A percentile compares a stretch with the other conserved stretches of the same genome.
phyloP scores from a whole-genome alignment of 2,797 vertebrate genomes.

The Pipistrellus nathusii region DNA sequence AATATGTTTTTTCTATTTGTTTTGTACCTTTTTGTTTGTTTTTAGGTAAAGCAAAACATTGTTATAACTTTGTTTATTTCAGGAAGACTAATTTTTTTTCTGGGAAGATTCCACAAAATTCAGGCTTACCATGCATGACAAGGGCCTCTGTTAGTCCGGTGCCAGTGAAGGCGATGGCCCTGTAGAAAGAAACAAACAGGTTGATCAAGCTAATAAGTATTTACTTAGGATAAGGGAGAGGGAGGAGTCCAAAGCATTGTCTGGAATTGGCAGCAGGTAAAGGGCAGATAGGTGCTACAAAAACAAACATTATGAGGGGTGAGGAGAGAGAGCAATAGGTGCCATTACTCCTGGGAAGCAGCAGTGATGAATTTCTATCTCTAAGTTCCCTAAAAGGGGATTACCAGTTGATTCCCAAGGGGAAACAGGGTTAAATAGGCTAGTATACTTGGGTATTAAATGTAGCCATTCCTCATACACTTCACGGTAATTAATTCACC shows the following conservation, averaged over 20 bases:
- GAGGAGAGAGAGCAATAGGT: neutral
- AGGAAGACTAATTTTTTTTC: constrained; percentile 37
- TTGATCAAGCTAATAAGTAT: neutral
- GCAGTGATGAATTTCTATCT: neutral
- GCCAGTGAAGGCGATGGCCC: neutral
- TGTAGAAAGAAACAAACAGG: neutral
- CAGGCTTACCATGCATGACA: neutral
- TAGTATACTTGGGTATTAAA: neutral
- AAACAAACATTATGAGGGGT: neutral
- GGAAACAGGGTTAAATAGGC: neutral
- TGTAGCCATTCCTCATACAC: neutral
- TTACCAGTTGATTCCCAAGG: neutral
- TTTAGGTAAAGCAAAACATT: constrained; percentile 32
- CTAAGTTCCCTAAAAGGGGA: neutral
- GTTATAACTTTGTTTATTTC: neutral
- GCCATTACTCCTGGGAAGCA: neutral
- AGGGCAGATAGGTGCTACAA: neutral
- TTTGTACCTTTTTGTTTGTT: neutral
- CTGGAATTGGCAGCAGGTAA: neutral
- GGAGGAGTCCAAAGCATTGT: neutral
- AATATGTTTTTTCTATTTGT: neutral
- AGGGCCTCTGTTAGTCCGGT: neutral
- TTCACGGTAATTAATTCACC: neutral
- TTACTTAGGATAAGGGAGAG: neutral
- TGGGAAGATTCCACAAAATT: constrained; percentile 7